Evolutionary conservation across 2,797 vertebrate species (phyloP).

Genomic region (Scolopax rusticola): DNA sequence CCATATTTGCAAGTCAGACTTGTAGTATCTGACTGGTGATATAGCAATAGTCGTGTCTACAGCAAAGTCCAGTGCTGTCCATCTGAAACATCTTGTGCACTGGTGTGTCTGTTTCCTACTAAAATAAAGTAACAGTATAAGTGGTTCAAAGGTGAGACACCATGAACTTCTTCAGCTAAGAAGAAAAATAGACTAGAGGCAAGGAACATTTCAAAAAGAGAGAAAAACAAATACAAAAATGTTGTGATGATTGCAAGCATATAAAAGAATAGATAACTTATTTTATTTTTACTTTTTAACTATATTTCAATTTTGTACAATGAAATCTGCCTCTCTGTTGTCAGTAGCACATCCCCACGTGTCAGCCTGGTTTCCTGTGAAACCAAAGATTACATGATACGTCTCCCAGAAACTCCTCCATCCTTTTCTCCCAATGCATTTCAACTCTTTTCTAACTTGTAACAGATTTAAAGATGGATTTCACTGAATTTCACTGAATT

Average conservation of each 20-base stretch:
- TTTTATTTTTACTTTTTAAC: neutral
- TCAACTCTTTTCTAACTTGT: neutral
- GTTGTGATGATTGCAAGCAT: neutral
- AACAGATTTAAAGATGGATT: neutral
- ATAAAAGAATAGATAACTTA: neutral
- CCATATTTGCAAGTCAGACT: neutral
- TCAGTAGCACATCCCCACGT: neutral
- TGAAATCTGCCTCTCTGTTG: neutral
- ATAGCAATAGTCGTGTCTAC: neutral
- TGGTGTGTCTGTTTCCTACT: neutral
- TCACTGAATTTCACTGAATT: too few species aligned
- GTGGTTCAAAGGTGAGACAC: neutral
- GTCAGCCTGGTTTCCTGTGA: neutral
- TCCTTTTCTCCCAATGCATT: neutral
- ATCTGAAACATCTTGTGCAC: neutral
- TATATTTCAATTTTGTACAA: neutral
- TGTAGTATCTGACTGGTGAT: fast-evolving
- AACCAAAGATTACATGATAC: neutral
- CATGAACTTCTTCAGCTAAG: neutral
- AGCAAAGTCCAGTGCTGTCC: neutral
- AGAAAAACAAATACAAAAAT: neutral
- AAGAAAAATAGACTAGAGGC: neutral
- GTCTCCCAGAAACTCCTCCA: neutral
- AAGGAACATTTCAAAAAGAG: neutral
- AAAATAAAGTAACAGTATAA: neutral